Evolutionary conservation across 2,888 invertebrate species (phyloP).

Genomic region (Keiferia lycopersicella): DNA sequence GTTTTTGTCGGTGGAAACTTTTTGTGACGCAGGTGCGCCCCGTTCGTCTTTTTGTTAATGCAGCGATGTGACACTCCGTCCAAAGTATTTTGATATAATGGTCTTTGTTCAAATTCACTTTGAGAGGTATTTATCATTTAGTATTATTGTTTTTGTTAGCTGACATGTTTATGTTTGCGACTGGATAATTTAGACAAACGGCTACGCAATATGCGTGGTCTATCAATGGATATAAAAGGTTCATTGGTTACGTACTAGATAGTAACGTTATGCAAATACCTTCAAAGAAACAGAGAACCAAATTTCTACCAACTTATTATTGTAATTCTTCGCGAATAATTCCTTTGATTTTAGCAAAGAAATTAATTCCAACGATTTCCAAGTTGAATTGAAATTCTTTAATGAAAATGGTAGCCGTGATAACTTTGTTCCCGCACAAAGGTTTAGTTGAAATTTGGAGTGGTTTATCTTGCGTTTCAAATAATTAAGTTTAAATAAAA

Average conservation of each 20-base stretch:
- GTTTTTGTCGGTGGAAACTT: conserved; percentile 31
- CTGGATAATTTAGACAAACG: no score
- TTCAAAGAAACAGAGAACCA: neutral
- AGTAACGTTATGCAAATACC: neutral
- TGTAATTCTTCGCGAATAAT: conserved; percentile 31
- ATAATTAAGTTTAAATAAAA: neutral
- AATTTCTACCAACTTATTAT: neutral
- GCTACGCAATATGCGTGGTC: no score
- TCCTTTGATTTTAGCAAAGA: conserved; percentile 32
- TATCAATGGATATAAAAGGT: no score
- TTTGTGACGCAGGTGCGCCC: conserved; percentile 30
- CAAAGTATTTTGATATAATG: conserved; percentile 7
- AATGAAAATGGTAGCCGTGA: conserved; percentile 10
- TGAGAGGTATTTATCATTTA: conserved; percentile 3
- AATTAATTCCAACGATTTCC: conserved; percentile 29
- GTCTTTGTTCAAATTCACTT: conserved; percentile 7
- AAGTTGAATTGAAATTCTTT: conserved; percentile 20
- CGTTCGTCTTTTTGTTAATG: conserved; percentile 11
- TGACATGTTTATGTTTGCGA: no score
- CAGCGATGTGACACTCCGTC: neutral
- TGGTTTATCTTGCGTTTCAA: conserved; percentile 27
- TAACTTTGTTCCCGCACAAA: conserved; percentile 16
- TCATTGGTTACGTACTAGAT: no score
- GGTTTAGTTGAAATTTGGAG: conserved; percentile 20
- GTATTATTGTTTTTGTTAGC: neutral